Conservation (phyloP, 2,113 vertebrate species). For the Megaceryle maxima region DNA sequence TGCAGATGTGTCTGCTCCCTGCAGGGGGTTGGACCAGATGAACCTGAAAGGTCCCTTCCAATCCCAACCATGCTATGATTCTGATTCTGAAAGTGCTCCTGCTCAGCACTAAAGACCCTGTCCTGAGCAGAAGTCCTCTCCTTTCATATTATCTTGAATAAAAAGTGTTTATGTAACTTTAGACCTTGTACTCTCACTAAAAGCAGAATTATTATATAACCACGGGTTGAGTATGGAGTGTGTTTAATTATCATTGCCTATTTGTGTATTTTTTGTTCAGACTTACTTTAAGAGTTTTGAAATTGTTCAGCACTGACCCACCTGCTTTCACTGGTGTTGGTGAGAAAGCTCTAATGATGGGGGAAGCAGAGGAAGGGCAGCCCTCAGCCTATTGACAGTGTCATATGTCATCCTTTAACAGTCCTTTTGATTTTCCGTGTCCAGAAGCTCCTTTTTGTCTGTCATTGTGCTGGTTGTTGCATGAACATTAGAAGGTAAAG, state of each 20-base stretch:
- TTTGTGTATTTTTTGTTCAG: neutral
- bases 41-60: too few species aligned
- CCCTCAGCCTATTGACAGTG: neutral
- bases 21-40: too few species aligned
- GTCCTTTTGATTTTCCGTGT: neutral
- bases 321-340: neutral
- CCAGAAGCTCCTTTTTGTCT: conserved; percentile 43
- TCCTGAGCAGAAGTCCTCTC: neutral
- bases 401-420: neutral
- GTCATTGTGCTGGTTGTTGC: neutral
- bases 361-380: neutral
- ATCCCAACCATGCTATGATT: too few species aligned
- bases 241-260: neutral
- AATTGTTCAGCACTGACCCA: neutral
- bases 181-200: neutral
- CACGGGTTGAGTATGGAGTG: neutral
- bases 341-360: neutral
- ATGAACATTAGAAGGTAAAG: neutral
- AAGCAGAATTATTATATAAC: neutral
- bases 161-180: neutral
- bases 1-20: too few species aligned
- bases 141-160: neutral
- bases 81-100: neutral
- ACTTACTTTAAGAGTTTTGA: neutral
- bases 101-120: neutral